Evolutionary conservation across 92 coral and sea anemone species (phyloP).

Genomic region (Zoanthus sociatus): DNA sequence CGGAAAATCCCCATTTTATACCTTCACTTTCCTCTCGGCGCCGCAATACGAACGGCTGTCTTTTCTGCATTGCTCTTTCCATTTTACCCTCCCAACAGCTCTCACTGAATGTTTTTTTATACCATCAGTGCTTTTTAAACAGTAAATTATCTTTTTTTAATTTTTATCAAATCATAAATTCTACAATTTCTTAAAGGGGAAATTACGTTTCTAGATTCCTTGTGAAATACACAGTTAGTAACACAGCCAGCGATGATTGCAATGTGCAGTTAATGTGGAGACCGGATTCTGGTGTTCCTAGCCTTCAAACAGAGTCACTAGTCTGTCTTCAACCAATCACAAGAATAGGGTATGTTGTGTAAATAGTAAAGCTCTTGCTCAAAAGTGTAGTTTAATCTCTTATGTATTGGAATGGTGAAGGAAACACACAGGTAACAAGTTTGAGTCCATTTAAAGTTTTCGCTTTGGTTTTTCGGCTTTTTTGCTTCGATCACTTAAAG

Average conservation of each 20-base stretch:
- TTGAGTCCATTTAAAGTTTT: no score
- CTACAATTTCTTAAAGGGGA: no score
- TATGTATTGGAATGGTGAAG: no score
- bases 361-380: not conserved
- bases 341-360: conserved; percentile 73
- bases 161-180: not conserved
- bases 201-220: conserved; percentile 60
- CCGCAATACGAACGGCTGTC: no score
- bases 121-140: not conserved
- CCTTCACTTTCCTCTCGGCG: no score
- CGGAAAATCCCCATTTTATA: no score
- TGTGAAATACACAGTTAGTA: conserved; percentile 84
- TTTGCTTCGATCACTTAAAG: no score
- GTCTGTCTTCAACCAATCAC: conserved; percentile 82
- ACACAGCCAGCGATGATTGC: conserved; percentile 81
- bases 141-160: not conserved
- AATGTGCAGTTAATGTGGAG: conserved; percentile 78
- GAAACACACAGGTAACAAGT: no score
- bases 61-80: no score
- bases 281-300: conserved; percentile 56
- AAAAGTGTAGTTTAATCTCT: no score
- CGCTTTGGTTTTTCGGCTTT: no score
- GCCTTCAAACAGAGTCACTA: conserved; percentile 55
- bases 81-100: no score
- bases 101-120: not conserved